A percentile compares a stretch with the other conserved stretches of the same genome.
Conservation (phyloP, 64 coral and sea anemone genomes). For the Montipora efflorescens region DNA sequence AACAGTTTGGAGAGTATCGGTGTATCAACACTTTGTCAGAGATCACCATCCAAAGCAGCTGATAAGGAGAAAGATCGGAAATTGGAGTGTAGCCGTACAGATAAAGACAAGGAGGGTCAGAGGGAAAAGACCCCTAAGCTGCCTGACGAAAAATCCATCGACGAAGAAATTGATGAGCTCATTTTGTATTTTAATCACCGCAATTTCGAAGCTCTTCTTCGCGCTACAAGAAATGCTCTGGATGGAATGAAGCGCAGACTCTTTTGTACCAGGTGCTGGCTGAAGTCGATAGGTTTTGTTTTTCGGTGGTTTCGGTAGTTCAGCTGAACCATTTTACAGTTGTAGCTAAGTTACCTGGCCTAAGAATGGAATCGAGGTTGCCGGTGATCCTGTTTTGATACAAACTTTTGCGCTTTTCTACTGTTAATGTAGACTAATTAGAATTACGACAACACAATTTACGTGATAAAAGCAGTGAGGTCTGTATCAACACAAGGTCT, state of each 20-base stretch:
- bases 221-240: constrained; percentile 80
- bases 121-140: constrained; percentile 83
- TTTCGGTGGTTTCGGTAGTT: neutral
- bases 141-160: constrained; percentile 85
- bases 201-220: constrained; percentile 85
- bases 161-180: constrained; percentile 93
- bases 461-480: too few relatives aligned
- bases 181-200: constrained; percentile 92
- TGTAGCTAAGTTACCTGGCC: too few relatives aligned
- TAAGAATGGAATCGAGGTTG: too few relatives aligned
- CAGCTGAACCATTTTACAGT: too few relatives aligned
- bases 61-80: constrained; percentile 88
- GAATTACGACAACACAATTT: too few relatives aligned
- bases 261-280: constrained; percentile 74
- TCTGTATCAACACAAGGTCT: too few relatives aligned
- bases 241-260: constrained; percentile 88
- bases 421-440: too few relatives aligned
- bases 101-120: constrained; percentile 68
- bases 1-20: constrained; percentile 70
- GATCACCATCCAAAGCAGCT: constrained; percentile 27
- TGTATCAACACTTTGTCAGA: constrained; percentile 58
- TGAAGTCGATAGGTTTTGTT: too few relatives aligned
- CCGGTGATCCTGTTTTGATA: too few relatives aligned
- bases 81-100: constrained; percentile 59
- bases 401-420: too few relatives aligned